Evolutionary conservation across 2,113 vertebrate genomes (phyloP).

Genomic region (Sebastes schlegelii): DNA sequence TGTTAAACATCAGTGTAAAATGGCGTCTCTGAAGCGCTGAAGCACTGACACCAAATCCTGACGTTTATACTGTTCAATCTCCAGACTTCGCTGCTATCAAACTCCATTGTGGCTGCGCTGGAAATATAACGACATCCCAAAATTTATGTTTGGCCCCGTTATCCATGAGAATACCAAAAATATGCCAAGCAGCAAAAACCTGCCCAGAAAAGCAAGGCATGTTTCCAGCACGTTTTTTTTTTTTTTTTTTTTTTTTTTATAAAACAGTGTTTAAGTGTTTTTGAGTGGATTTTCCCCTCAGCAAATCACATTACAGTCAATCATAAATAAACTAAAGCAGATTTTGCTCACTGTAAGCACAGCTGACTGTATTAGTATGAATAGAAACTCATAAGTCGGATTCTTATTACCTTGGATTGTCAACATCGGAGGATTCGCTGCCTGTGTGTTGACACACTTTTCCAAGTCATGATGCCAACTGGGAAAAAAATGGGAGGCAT

Average conservation of each 20-base stretch:
- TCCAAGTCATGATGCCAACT: constrained; percentile 72
- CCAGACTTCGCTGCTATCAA: constrained; percentile 28
- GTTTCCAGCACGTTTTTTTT: constrained; percentile 30
- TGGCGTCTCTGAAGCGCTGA: constrained; percentile 18
- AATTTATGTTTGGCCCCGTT: constrained; percentile 51
- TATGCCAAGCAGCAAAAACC: constrained; percentile 55
- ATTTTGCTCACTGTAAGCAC: constrained; percentile 65
- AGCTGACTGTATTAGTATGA: constrained; percentile 67
- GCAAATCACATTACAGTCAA: constrained; percentile 68
- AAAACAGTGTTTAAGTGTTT: constrained; percentile 61
- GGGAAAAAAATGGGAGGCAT: constrained; percentile 59
- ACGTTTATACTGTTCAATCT: constrained; percentile 36
- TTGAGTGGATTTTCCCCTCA: constrained; percentile 66
- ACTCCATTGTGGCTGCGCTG: constrained; percentile 33
- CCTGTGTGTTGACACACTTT: constrained; percentile 73
- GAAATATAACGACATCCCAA: constrained; percentile 39
- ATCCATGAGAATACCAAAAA: constrained; percentile 61
- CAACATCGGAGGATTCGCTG: constrained; percentile 69
- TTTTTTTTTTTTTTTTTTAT: constrained; percentile 8
- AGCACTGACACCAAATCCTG: constrained; percentile 9
- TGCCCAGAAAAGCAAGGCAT: constrained; percentile 63
- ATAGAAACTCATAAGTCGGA: constrained; percentile 59
- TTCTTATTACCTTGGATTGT: constrained; percentile 75
- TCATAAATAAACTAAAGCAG: constrained; percentile 71
- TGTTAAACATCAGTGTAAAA: constrained; percentile 28